phyloP scores from a whole-genome alignment of 2,113 vertebrate genomes.

The Rhea americana region DNA sequence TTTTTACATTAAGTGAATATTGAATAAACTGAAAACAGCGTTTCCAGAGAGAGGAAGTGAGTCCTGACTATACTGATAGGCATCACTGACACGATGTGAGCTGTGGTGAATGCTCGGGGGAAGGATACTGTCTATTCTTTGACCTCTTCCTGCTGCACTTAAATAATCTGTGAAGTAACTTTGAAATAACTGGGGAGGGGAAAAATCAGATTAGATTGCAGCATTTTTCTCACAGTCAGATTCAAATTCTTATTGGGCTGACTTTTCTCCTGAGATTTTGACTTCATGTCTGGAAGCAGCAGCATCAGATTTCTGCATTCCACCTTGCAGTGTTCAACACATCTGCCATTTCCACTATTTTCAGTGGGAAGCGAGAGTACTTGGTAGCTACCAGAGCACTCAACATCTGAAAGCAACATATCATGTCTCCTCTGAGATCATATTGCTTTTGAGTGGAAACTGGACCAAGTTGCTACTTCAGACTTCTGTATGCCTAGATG shows the following conservation, averaged over 20 bases:
- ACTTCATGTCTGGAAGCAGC: background rate
- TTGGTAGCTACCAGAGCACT: background rate
- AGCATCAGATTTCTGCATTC: background rate
- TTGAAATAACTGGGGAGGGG: background rate
- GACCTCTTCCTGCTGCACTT: background rate
- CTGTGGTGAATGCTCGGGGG: background rate
- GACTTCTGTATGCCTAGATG: background rate
- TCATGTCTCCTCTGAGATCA: background rate
- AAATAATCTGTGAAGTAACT: background rate
- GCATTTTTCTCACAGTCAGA: background rate
- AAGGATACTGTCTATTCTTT: background rate
- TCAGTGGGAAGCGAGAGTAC: background rate
- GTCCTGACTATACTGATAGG: conserved; percentile 27
- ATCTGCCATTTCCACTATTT: background rate
- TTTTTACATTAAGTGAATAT: conserved; percentile 23
- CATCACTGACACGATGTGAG: background rate
- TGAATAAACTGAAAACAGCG: conserved; percentile 33
- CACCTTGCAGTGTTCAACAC: background rate
- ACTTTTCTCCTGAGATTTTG: background rate
- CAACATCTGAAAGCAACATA: background rate
- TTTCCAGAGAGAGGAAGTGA: background rate
- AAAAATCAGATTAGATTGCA: background rate
- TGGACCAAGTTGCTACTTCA: background rate
- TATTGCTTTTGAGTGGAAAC: background rate
- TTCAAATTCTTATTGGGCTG: background rate